phyloP scores from a whole-genome alignment of 2,888 invertebrate species.

The Leptopterna dolabrata region DNA sequence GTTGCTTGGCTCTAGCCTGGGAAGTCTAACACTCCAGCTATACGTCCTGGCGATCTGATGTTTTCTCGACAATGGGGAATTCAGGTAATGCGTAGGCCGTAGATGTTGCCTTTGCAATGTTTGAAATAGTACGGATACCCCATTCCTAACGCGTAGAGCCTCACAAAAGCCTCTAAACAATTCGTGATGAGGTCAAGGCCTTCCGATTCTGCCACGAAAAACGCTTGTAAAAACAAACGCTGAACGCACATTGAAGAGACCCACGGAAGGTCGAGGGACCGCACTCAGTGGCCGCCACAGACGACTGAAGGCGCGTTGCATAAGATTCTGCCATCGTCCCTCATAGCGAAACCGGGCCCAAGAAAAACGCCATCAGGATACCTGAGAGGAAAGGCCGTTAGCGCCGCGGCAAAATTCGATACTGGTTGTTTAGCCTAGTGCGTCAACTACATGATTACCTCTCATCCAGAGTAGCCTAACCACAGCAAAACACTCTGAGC shows the following conservation, averaged over 20 bases:
- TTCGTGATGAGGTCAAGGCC: not conserved
- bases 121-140: too few species aligned
- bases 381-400: not conserved
- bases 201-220: not conserved
- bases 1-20: too few species aligned
- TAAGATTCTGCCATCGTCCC: not conserved
- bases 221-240: not conserved
- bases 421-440: not conserved
- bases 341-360: not conserved
- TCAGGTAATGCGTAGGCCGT: too few species aligned
- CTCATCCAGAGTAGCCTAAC: not conserved
- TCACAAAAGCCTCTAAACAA: too few species aligned
- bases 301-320: not conserved
- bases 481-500: not conserved
- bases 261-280: not conserved
- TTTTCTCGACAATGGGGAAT: too few species aligned
- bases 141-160: too few species aligned
- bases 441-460: not conserved
- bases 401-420: not conserved
- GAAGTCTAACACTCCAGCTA: too few species aligned
- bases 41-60: too few species aligned
- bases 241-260: not conserved
- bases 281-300: too few species aligned
- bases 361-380: not conserved
- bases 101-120: too few species aligned